A percentile compares a stretch with the other conserved stretches of the same genome.
phyloP scores from a whole-genome alignment of 92 coral and sea anemone genomes.

The Chrysogorgia sp. region DNA sequence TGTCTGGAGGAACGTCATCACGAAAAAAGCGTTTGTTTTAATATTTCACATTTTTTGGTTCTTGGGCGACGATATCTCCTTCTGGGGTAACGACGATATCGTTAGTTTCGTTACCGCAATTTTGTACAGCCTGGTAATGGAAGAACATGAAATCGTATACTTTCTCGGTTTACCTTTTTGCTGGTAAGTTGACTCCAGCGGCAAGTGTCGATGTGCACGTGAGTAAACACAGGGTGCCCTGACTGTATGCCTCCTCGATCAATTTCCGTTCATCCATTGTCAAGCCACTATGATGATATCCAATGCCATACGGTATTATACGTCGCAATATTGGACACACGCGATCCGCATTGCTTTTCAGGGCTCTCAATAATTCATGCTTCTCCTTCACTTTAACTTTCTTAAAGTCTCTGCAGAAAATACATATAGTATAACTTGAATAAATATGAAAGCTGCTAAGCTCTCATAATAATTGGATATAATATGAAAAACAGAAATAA shows the following conservation, averaged over 20 bases:
- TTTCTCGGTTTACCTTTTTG: constrained; percentile 72
- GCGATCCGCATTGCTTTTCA: constrained; percentile 78
- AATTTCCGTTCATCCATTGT: constrained; percentile 94
- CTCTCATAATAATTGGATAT: too few relatives aligned
- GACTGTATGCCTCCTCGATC: constrained; percentile 92
- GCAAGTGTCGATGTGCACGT: constrained; percentile 98
- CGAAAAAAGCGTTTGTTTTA: too few relatives aligned
- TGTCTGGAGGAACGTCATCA: too few relatives aligned
- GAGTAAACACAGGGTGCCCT: constrained; percentile 81
- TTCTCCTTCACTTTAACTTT: constrained; percentile 72
- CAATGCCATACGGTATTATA: constrained; percentile 84
- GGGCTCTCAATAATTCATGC: constrained; percentile 69
- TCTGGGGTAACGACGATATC: too few relatives aligned
- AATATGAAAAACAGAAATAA: too few relatives aligned
- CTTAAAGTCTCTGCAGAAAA: constrained; percentile 56
- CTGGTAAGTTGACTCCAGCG: constrained; percentile 97
- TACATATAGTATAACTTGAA: neutral
- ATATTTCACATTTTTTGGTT: too few relatives aligned
- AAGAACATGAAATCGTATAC: neutral
- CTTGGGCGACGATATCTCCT: too few relatives aligned
- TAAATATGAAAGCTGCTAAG: too few relatives aligned
- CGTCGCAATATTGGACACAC: constrained; percentile 75
- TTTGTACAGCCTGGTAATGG: too few relatives aligned
- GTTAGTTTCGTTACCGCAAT: too few relatives aligned
- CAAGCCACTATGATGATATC: constrained; percentile 95